These are phyloP conservation scores for Saguinus imperator DNA, from an alignment of 2,113 vertebrate species.

Conservation along the genomic window DNA sequence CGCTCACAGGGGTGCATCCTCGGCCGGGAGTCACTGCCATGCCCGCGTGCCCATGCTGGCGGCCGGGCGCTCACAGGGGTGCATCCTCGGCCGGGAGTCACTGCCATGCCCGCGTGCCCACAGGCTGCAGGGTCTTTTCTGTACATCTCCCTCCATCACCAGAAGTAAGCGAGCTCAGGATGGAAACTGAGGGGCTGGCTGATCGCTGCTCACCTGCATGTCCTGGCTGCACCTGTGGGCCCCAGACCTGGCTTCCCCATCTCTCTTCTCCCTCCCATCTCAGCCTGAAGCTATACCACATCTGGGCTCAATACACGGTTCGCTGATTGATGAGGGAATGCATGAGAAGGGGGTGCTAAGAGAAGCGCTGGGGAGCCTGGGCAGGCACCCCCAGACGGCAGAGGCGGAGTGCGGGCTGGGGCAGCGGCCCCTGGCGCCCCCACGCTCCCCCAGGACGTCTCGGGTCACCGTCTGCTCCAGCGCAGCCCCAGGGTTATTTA, in stretches of 20 bases:
- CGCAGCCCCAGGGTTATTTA: slow-evolving; percentile 71
- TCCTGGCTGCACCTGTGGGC: not conserved
- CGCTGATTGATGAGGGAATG: slow-evolving; percentile 37
- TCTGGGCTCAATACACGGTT: slow-evolving; percentile 23
- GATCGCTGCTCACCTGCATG: not conserved
- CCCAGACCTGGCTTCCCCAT: not conserved
- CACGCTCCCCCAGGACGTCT: slow-evolving; percentile 58
- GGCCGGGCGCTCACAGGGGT: not conserved
- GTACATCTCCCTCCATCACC: not conserved
- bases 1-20: not conserved
- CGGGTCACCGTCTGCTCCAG: slow-evolving; percentile 60
- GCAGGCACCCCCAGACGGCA: not conserved
- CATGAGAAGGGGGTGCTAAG: not conserved
- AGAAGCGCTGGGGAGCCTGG: not conserved
- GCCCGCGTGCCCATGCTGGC: not conserved
- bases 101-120: not conserved
- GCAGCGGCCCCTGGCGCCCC: not conserved
- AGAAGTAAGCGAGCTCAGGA: too few species aligned
- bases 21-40: not conserved
- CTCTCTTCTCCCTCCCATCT: not conserved
- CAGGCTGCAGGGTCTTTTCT: not conserved
- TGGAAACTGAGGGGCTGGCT: not conserved
- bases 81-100: not conserved
- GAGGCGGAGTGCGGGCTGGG: not conserved
- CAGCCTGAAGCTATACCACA: not conserved